Evolutionary conservation across 1,140 invertebrate species (phyloP), one percentile per base, ranked within the genome.

Genomic region (Caerostris darwini): DNA sequence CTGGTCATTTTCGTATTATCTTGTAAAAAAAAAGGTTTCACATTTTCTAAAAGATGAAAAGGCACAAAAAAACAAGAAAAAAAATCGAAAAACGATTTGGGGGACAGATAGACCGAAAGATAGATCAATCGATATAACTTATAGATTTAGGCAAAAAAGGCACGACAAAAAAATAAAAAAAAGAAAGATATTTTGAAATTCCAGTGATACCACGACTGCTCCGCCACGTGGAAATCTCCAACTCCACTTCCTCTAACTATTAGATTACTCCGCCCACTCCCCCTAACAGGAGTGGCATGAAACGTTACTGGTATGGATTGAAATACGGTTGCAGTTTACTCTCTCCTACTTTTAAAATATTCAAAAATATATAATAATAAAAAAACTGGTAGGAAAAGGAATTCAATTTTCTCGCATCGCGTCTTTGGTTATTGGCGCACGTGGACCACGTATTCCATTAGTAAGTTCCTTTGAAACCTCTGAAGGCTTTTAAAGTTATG

Each of bases 291-390:
- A 2, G 56, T 3, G 14, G 56, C 17, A 10, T 3, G 5, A 7
- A 67, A 69, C 1, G 0, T 50, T 82, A 64, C 34, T 7, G 7
- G n/a, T 14, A 64, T 88, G 64, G 86, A 59, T 64, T 4, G 58
- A 88, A 88, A 57, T 81, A 91, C 69, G 56, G 64, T 90, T 90
- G 59, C 64, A 91, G 56, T 81, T 90, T 82, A 91, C 56, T 53
- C 19, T 34, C 2, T 77, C n/a, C 19, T 57, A 54, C 88, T 71
- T 82, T 91, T 81, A 91, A 91, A 91, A 91, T 91, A 91, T 91
- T 91, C 71, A 3, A 34, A 34, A 77, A 87, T 34, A 34, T 34
- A 34, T 34, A 34, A 34, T 34, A 34, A 34, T 34, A 87, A 89
- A 57, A 67, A 88, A 34, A 34, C 10, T 50, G 8, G 56, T 56